These are phyloP conservation scores for Prionace glauca DNA, from an alignment of 2,797 vertebrate genomes.

Conservation along the genomic window DNA sequence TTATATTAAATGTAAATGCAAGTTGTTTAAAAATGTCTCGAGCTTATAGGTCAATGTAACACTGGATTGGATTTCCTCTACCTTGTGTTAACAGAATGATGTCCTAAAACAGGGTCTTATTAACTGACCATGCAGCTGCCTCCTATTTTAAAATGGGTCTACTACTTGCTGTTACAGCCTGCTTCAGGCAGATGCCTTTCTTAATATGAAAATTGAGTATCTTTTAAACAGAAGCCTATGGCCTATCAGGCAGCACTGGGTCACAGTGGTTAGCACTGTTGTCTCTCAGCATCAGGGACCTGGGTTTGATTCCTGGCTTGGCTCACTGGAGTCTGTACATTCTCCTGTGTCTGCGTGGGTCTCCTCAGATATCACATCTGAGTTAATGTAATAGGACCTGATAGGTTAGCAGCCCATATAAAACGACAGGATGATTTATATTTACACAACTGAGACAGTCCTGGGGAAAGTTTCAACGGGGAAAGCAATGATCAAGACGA, in stretches of 20 bases:
- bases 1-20: no score
- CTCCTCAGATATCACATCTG: no score
- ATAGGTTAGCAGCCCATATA: background rate
- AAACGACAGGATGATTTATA: background rate
- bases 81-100: background rate
- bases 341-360: no score
- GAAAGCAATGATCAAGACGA: background rate
- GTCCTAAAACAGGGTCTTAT: background rate
- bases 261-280: no score
- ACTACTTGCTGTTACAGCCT: background rate
- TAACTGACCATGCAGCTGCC: background rate
- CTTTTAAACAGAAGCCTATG: no score
- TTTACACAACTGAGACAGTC: background rate
- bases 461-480: background rate
- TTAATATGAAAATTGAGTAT: background rate
- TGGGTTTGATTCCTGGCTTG: no score
- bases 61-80: background rate
- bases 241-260: no score
- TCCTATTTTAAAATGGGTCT: background rate
- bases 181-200: background rate
- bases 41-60: background rate
- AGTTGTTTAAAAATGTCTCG: background rate
- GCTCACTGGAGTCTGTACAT: no score
- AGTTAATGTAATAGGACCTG: background rate
- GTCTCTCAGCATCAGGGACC: no score